Evolutionary conservation across 1,140 invertebrate genomes (phyloP), one percentile per base, ranked within the genome.

Genomic region (Campoletis sonorensis): DNA sequence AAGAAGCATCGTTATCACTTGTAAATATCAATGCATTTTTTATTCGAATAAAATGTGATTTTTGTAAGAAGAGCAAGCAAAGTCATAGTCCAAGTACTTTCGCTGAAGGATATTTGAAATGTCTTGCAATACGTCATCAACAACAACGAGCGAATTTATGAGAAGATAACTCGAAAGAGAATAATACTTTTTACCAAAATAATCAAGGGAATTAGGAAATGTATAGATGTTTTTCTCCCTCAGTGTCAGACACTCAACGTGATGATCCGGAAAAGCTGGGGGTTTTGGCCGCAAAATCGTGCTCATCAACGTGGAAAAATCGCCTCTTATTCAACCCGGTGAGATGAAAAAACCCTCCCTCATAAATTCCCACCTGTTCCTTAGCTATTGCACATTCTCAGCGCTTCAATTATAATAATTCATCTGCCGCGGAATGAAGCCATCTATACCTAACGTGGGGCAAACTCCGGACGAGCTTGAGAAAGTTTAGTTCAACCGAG

Each of bases 391-490:
- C 15, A 77, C 54, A 27, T 27, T 77, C 54, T 64, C 75, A 18
- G 75, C 30, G 33, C 75, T 77, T 77, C 75, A 77, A 77, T 77
- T 77, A 77, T 77, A 77, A 77, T 77, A 77, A 77, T 77, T 77
- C 30, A 77, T 77, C 54, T 64, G 23, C 54, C 49, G 11, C 16
- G 49, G 7, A 58, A 30, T 30, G 54, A 21, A 77, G 54, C 75
- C n/a, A 77, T 64, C 51, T 13, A 37, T 33, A 64, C 27, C 26
- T 37, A 67, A 23, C 61, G 10, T 10, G 13, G 23, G n/a, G 21
- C 15, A n/a, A 67, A 67, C 54, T 40, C 27, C 51, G 21, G n/a
- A 37, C 51, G 54, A 77, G 54, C 54, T 27, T 58, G 54, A 64
- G 75, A 64, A 64, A 77, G 75, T 77, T 77, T 64, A 27, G 51